A percentile compares a stretch with the other conserved stretches of the same genome.
phyloP scores from a whole-genome alignment of 1,140 invertebrate genomes.

The Aporrectodea caliginosa region DNA sequence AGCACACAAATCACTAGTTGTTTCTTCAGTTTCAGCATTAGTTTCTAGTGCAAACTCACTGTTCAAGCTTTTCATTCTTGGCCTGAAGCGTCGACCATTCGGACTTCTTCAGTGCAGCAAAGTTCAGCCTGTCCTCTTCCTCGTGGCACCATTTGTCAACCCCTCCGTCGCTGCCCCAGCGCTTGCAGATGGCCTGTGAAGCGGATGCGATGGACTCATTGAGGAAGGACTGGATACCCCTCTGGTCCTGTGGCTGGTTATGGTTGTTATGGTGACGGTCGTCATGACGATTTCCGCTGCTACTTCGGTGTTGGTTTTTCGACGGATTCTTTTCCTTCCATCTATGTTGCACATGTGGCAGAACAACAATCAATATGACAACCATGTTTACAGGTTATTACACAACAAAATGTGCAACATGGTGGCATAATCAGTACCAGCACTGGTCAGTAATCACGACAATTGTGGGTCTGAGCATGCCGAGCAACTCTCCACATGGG shows the following conservation, averaged over 20 bases:
- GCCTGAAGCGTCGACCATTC: not conserved
- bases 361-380: no score
- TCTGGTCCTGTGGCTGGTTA: not conserved
- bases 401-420: no score
- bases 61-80: not conserved
- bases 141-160: conserved; percentile 37
- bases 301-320: not conserved
- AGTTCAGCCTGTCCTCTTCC: not conserved
- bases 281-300: not conserved
- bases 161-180: conserved; percentile 13
- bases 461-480: no score
- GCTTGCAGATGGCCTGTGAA: conserved; percentile 19
- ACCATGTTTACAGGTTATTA: no score
- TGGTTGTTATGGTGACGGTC: no score
- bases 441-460: no score
- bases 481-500: no score
- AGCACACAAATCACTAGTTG: no score
- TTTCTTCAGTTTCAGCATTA: no score
- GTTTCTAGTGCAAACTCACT: no score
- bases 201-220: conserved; percentile 17
- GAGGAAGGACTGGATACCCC: not conserved
- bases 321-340: not conserved
- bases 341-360: no score
- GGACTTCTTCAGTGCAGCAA: not conserved
- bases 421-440: no score